These are phyloP conservation scores for Acleris emargana DNA, from an alignment of 2,888 invertebrate species.

Conservation along the genomic window DNA sequence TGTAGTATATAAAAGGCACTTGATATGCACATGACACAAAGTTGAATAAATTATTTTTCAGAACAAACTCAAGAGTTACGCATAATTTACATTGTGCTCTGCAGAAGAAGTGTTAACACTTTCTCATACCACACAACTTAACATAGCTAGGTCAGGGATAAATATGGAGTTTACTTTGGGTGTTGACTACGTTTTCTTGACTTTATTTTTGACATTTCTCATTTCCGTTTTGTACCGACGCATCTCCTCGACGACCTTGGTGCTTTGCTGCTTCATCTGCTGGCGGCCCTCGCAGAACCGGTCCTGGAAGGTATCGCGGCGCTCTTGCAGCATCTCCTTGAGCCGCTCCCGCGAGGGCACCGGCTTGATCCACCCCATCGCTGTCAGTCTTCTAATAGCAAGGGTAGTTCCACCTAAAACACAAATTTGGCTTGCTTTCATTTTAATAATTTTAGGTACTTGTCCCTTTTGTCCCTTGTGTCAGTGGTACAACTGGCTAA, in stretches of 20 bases:
- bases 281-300: constrained; percentile 83
- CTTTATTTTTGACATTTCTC: constrained; percentile 74
- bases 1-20: too few relatives aligned
- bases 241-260: constrained; percentile 80
- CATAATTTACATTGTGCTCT: constrained; percentile 21
- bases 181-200: constrained; percentile 64
- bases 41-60: too few relatives aligned
- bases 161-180: neutral
- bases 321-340: constrained; percentile 85
- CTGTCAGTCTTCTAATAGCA: constrained; percentile 91
- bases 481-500: too few relatives aligned
- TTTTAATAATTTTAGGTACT: neutral
- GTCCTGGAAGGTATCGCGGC: constrained; percentile 85
- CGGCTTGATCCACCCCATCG: constrained; percentile 92
- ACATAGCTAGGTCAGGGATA: neutral
- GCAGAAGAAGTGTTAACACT: constrained; percentile 32
- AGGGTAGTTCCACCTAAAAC: constrained; percentile 91
- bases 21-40: too few relatives aligned
- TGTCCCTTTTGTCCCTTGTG: too few relatives aligned
- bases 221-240: constrained; percentile 77
- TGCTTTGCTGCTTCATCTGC: constrained; percentile 71
- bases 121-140: constrained; percentile 17
- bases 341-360: constrained; percentile 87
- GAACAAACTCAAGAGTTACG: neutral
- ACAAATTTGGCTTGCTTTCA: constrained; percentile 3